These are phyloP conservation scores for Apocrypta bakeri DNA, from an alignment of 1,140 invertebrate genomes.

Conservation along the genomic window DNA sequence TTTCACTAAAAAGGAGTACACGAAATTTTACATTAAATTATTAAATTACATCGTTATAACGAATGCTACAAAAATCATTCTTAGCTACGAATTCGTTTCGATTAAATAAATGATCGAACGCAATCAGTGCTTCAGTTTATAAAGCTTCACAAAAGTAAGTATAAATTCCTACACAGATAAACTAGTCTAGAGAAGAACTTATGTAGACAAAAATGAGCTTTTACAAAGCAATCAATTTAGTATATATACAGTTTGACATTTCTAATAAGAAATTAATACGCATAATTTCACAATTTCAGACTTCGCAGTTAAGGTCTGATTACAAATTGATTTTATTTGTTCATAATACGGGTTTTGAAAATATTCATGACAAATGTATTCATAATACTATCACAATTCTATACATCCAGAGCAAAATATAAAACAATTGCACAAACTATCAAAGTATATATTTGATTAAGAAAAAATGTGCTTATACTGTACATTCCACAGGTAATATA, in stretches of 20 bases:
- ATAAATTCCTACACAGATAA: background rate
- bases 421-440: conserved; percentile 10
- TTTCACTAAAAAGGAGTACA: conserved; percentile 9
- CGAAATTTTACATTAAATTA: background rate
- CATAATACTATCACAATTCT: conserved; percentile 23
- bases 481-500: conserved; percentile 12
- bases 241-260: background rate
- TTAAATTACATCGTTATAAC: background rate
- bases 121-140: background rate
- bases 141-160: background rate
- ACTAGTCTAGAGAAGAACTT: background rate
- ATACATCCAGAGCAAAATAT: background rate
- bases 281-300: background rate
- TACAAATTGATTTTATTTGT: conserved; percentile 1
- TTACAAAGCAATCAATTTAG: background rate
- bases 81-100: background rate
- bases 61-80: conserved; percentile 3
- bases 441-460: background rate
- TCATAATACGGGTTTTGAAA: background rate
- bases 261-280: background rate
- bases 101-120: background rate
- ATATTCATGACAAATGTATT: background rate
- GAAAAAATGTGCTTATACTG: background rate
- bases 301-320: background rate
- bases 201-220: conserved; percentile 2